Conservation (phyloP, 2,113 vertebrate genomes). For the Ursus arctos region DNA sequence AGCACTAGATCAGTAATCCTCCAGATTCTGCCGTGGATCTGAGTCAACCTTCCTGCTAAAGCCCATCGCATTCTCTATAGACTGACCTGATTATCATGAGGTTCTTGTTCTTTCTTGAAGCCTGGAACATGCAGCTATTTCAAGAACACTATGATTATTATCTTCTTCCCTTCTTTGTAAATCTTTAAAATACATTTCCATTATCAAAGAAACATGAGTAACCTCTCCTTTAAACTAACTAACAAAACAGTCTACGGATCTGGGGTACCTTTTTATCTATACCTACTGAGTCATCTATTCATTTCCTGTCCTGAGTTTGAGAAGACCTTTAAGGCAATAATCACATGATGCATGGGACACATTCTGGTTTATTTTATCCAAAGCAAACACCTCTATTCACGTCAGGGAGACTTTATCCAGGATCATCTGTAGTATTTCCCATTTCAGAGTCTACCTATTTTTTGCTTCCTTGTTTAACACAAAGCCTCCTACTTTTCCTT, state of each 20-base stretch:
- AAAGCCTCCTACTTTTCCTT: background rate
- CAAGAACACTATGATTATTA: background rate
- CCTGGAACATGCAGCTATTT: background rate
- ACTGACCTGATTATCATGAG: background rate
- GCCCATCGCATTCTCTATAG: background rate
- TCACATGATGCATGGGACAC: background rate
- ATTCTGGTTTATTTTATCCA: background rate
- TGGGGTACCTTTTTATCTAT: background rate
- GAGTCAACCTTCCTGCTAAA: background rate
- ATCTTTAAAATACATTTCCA: conserved; percentile 10
- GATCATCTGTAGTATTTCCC: background rate
- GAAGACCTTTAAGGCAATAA: background rate
- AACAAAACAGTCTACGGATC: background rate
- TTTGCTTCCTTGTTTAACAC: background rate
- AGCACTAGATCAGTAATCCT: background rate
- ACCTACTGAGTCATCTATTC: background rate
- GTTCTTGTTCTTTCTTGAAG: background rate
- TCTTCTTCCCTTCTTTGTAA: background rate
- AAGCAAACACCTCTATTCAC: background rate
- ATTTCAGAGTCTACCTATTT: background rate
- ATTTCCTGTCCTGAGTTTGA: background rate
- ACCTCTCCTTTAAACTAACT: background rate
- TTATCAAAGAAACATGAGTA: background rate
- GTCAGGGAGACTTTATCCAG: background rate
- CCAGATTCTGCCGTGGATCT: background rate